Percentiles rank a stretch among this genome's conserved stretches.
These are phyloP conservation scores for Danaus plexippus DNA, from an alignment of 1,140 invertebrate genomes.

Conservation along the genomic window DNA sequence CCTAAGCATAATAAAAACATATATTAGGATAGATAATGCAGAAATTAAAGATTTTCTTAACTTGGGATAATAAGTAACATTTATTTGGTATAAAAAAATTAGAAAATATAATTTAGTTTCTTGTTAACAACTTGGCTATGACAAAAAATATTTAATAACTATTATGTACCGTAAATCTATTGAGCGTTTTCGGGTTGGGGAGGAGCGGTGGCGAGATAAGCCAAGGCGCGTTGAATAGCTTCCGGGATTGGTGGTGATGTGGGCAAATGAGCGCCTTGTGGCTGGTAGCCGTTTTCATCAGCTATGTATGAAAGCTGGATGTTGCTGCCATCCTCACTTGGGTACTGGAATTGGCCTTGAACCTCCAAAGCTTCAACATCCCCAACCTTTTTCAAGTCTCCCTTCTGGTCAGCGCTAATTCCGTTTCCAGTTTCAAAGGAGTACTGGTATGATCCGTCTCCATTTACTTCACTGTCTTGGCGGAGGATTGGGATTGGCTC, in stretches of 20 bases:
- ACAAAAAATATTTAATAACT: too few relatives aligned
- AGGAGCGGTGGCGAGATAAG: constrained; percentile 65
- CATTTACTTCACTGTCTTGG: constrained; percentile 62
- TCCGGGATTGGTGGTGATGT: constrained; percentile 76
- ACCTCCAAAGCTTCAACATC: constrained; percentile 73
- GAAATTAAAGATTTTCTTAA: too few relatives aligned
- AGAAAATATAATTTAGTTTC: too few relatives aligned
- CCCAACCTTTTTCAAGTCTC: constrained; percentile 75
- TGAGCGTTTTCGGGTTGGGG: constrained; percentile 38
- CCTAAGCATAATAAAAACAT: too few relatives aligned
- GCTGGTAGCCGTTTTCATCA: constrained; percentile 82
- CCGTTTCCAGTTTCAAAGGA: constrained; percentile 78
- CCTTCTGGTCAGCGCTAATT: constrained; percentile 80
- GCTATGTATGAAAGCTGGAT: constrained; percentile 80
- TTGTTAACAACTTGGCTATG: too few relatives aligned
- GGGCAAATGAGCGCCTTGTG: constrained; percentile 75
- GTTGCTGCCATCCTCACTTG: constrained; percentile 74
- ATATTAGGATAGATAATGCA: too few relatives aligned
- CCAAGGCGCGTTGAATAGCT: constrained; percentile 66
- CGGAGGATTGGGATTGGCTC: constrained; percentile 58
- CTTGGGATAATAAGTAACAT: too few relatives aligned
- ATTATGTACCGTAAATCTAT: background rate
- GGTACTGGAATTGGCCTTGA: constrained; percentile 78
- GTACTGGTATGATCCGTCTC: constrained; percentile 63
- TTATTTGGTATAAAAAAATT: too few relatives aligned